Conservation (phyloP, 2,113 vertebrate genomes). For the Labrus mixtus region DNA sequence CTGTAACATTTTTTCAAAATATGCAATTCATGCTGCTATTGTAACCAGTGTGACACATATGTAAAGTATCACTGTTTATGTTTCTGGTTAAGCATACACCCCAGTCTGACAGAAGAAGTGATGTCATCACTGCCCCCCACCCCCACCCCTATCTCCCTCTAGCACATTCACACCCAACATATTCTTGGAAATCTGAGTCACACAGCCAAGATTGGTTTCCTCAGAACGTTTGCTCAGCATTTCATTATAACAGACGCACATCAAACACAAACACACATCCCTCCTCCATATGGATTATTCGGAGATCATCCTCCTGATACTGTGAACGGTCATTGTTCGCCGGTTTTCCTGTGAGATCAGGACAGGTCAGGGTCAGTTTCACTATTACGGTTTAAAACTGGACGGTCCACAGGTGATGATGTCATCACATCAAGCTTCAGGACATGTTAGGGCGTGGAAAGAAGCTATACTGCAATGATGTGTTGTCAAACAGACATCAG, state of each 20-base stretch:
- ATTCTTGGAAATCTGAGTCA: constrained; percentile 19
- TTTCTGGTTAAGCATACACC: too few relatives aligned
- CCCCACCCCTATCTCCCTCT: constrained; percentile 6
- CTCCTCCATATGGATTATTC: neutral
- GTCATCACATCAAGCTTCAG: neutral
- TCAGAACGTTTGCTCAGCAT: neutral
- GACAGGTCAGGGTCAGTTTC: neutral
- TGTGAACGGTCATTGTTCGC: neutral
- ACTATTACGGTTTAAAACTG: neutral
- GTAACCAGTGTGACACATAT: too few relatives aligned
- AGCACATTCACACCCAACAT: constrained; percentile 2
- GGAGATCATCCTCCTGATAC: neutral
- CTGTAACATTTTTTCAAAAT: too few relatives aligned
- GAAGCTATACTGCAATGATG: neutral
- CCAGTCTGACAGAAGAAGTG: neutral
- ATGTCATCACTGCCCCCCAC: neutral
- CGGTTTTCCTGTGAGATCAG: neutral
- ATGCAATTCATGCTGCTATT: neutral
- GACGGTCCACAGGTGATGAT: neutral
- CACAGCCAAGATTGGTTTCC: constrained; percentile 4
- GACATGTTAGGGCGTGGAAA: neutral
- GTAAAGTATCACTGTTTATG: neutral
- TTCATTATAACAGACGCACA: neutral
- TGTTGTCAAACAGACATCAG: neutral
- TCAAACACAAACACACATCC: neutral